Base-by-base conservation (phyloP, 2,113 vertebrate species). In the Oncorhynchus masou region DNA sequence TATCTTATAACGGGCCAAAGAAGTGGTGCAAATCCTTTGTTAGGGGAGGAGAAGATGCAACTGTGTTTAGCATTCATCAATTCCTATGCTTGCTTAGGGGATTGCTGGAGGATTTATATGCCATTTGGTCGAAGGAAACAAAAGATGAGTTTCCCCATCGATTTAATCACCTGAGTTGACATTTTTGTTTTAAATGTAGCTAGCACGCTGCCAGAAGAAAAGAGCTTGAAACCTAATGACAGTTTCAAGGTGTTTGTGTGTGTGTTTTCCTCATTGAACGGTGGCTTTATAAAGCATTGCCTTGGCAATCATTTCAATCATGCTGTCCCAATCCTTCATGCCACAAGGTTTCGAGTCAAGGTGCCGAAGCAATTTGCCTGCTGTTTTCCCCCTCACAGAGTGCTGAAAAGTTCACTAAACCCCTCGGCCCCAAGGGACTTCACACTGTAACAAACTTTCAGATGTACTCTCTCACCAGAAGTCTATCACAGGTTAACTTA, bases 31-130 rank as follows among this genome's bases (percentile, higher is more conserved):
- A 9, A 74, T 83, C 73, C 74, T 89, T 86, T 90, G 84, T 87
- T 80, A 48, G 29, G 25, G 25, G 27, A 59, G 67, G 34, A 31
- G 24, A 68, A 68, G 76, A 78, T 77, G 39, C 77, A 68, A 71
- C 76, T 70, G 79, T 84, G 78, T 83, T 90, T 81, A 83, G 71
- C 84, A 85, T 90, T 91, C 75, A 86, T 89, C 75, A 84, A 89
- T 89, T 84, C 79, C 31, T 75, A 20, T 70, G 76, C 84, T 86
- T 84, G 83, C 81, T 83, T 85, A 13, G 20, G 81, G 79, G 84
- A 88, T 85, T 77, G 81, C 84, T 76, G 62, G 57, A 62, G 82
- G 79, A 90, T 84, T 90, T 88, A 84, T 81, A 80, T 79, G 76
- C 84, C 76, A 81, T 88, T 92, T 88, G 84, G 85, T 84, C 65